Evolutionary conservation across 2,888 invertebrate genomes (phyloP).

Genomic region (Nomada goodeniana): DNA sequence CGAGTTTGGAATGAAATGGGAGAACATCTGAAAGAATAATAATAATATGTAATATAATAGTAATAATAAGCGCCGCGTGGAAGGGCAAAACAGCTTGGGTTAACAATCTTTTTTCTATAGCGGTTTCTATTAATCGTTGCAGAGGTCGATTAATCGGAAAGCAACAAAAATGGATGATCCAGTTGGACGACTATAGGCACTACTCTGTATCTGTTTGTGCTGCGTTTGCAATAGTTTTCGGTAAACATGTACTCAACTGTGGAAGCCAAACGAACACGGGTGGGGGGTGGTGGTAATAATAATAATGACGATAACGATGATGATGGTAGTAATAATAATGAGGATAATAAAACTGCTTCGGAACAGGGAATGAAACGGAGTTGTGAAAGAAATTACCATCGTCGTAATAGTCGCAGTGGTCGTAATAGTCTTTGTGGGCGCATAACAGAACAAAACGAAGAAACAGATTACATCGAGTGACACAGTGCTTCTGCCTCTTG

Average conservation of each 20-base stretch:
- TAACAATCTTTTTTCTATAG: too few species aligned
- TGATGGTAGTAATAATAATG: not conserved
- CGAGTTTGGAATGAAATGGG: conserved; percentile 10
- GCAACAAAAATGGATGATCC: not conserved
- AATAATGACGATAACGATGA: not conserved
- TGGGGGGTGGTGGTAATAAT: not conserved
- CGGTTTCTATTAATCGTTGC: not conserved
- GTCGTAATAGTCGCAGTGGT: conserved; percentile 84
- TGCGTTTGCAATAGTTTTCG: conserved; percentile 13
- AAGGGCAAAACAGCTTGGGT: too few species aligned
- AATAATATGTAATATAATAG: too few species aligned
- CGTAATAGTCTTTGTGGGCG: conserved; percentile 84
- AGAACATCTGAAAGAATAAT: not conserved
- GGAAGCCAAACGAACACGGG: conserved; percentile 71
- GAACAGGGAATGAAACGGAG: conserved; percentile 67
- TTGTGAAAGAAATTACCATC: conserved; percentile 83
- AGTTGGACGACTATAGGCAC: not conserved
- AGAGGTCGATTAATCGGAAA: too few species aligned
- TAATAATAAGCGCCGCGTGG: not conserved
- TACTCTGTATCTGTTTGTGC: conserved; percentile 35
- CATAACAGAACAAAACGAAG: conserved; percentile 83
- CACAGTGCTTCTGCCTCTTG: conserved; percentile 77
- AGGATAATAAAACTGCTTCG: conserved; percentile 58
- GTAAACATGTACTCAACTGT: conserved; percentile 55
- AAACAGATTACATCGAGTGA: conserved; percentile 83